Evolutionary conservation across 2,888 invertebrate species (phyloP).

Genomic region (Acanthosepion esculentum): DNA sequence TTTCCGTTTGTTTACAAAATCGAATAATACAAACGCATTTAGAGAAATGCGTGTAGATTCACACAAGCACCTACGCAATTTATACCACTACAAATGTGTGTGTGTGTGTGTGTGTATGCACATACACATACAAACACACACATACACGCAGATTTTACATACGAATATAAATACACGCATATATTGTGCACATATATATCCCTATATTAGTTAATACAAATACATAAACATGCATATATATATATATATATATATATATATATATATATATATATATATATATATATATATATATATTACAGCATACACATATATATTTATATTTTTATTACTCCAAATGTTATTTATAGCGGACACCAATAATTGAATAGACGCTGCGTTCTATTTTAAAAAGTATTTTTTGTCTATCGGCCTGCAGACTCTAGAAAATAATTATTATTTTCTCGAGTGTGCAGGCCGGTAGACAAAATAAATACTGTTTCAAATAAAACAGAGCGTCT

Average conservation of each 20-base stretch:
- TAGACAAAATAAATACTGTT: too few relatives aligned
- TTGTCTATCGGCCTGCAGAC: too few relatives aligned
- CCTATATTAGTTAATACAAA: background rate
- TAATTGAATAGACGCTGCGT: too few relatives aligned
- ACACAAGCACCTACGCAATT: background rate
- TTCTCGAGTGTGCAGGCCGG: too few relatives aligned
- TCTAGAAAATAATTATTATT: too few relatives aligned
- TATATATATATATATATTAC: too few relatives aligned
- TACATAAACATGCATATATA: background rate
- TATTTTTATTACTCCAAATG: too few relatives aligned
- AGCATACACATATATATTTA: background rate
- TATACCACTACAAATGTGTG: background rate
- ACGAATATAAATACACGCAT: background rate
- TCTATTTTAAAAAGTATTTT: too few relatives aligned
- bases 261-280: conserved; percentile 3
- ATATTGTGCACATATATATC: background rate
- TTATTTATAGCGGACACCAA: too few relatives aligned
- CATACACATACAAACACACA: background rate
- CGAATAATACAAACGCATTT: background rate
- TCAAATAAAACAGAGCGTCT: too few relatives aligned
- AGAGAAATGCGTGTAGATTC: background rate
- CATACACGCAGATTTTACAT: background rate
- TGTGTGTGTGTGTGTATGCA: background rate
- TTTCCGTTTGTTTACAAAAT: background rate
- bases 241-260: conserved; percentile 42